A percentile compares a stretch with the other conserved stretches of the same genome.
These are phyloP conservation scores for Oriolus oriolus DNA, from an alignment of 2,113 vertebrate species.

Conservation along the genomic window DNA sequence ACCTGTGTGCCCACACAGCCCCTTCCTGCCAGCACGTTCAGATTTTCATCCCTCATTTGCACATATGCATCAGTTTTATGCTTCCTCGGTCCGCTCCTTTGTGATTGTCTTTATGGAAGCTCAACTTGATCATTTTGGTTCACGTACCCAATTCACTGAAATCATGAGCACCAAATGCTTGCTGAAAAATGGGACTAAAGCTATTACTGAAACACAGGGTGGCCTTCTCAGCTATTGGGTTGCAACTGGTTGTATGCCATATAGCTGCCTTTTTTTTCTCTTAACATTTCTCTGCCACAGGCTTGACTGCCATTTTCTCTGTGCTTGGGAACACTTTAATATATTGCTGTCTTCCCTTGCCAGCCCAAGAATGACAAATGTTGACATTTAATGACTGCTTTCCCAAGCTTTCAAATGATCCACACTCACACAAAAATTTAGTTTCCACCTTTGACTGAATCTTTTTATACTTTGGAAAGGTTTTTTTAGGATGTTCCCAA, in stretches of 20 bases:
- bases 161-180: not conserved
- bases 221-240: not conserved
- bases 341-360: not conserved
- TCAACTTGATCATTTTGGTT: not conserved
- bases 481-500: not conserved
- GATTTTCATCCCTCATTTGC: not conserved
- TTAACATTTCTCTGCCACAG: not conserved
- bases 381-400: not conserved
- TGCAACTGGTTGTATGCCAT: not conserved
- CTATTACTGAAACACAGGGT: not conserved
- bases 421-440: not conserved
- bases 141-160: not conserved
- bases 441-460: not conserved
- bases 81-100: not conserved
- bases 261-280: not conserved
- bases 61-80: not conserved
- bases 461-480: not conserved
- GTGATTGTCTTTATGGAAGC: not conserved
- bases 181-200: not conserved
- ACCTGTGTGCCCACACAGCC: no score
- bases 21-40: not conserved
- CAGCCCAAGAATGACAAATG: not conserved
- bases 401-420: not conserved
- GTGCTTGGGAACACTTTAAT: not conserved
- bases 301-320: not conserved